These are phyloP conservation scores for Egretta garzetta DNA, from an alignment of 2,113 vertebrate species.

Conservation along the genomic window DNA sequence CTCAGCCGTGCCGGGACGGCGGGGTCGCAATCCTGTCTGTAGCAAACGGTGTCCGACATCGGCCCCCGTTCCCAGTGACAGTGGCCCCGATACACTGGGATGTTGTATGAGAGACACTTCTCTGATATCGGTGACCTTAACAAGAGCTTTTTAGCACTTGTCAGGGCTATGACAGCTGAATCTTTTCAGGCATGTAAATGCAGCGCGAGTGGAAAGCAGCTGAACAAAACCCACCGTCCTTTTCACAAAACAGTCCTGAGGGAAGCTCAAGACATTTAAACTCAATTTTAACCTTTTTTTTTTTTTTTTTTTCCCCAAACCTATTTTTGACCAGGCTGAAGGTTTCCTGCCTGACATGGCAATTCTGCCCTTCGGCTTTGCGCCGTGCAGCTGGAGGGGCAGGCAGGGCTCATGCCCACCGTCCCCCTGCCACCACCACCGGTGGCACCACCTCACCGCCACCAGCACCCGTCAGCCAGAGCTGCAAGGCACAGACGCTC, in stretches of 20 bases:
- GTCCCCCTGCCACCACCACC: not conserved
- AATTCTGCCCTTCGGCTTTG: not conserved
- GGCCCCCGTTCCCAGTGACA: not conserved
- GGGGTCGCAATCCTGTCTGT: not conserved
- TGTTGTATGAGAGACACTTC: not conserved
- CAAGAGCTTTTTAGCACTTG: not conserved
- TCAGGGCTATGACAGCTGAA: not conserved
- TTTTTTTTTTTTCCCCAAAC: not conserved
- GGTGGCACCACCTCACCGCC: not conserved
- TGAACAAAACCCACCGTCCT: not conserved
- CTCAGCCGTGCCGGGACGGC: accelerated
- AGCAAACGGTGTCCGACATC: not conserved
- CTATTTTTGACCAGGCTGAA: not conserved
- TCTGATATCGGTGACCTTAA: constrained; percentile 2
- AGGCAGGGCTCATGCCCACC: not conserved
- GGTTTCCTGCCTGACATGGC: not conserved
- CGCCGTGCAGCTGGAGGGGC: not conserved
- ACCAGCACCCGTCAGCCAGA: not conserved
- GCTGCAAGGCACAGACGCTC: not conserved
- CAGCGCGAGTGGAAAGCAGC: accelerated
- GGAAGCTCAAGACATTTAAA: not conserved
- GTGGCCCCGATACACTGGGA: not conserved
- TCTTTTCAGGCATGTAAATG: not conserved
- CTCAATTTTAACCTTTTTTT: not conserved
- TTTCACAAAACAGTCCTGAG: not conserved